phyloP scores from a whole-genome alignment of 2,113 vertebrate species.

The Rousettus leschenaultii region DNA sequence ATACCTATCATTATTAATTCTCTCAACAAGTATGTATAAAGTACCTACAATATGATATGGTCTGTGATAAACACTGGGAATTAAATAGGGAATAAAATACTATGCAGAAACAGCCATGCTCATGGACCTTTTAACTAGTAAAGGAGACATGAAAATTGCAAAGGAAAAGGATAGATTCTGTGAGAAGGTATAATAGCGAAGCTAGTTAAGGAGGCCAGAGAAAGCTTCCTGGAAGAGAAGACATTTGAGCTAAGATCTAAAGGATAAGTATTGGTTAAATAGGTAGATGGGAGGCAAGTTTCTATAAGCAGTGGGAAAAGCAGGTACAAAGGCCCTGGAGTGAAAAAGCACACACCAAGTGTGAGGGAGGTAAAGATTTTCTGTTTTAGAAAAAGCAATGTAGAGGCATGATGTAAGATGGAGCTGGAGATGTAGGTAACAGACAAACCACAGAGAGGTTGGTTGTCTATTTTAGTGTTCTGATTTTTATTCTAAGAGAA shows the following conservation, averaged over 20 bases:
- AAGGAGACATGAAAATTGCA: neutral
- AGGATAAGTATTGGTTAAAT: neutral
- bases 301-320: neutral
- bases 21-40: constrained; percentile 13
- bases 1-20: neutral
- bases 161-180: neutral
- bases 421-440: neutral
- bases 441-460: neutral
- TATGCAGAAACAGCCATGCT: neutral
- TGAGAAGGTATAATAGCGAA: neutral
- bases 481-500: neutral
- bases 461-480: neutral
- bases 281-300: neutral
- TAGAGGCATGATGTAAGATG: neutral
- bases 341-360: neutral
- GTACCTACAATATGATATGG: neutral
- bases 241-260: neutral
- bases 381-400: neutral
- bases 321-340: neutral
- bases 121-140: neutral
- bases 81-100: neutral
- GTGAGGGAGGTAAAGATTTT: neutral
- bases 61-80: neutral
- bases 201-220: neutral
- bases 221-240: neutral